These are phyloP conservation scores for Orycteropus afer DNA, from an alignment of 2,113 vertebrate genomes.

Conservation along the genomic window DNA sequence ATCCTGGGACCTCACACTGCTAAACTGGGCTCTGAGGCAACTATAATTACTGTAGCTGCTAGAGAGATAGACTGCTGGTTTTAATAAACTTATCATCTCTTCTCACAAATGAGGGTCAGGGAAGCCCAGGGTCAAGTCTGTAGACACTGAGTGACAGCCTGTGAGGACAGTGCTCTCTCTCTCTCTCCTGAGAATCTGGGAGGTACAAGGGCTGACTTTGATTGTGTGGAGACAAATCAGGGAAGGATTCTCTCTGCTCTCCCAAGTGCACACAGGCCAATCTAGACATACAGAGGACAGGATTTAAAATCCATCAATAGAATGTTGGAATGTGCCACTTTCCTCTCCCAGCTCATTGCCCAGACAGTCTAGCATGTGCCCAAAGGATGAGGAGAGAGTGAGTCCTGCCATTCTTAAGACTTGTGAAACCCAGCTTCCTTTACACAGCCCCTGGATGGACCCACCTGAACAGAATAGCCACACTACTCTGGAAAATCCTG, in stretches of 20 bases:
- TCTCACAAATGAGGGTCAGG: neutral
- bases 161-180: neutral
- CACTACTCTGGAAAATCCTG: neutral
- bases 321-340: neutral
- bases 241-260: neutral
- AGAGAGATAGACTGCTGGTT: neutral
- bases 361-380: neutral
- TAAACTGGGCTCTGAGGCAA: neutral
- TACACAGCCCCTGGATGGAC: neutral
- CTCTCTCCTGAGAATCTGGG: neutral
- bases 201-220: too few relatives aligned
- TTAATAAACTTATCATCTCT: neutral
- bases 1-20: neutral
- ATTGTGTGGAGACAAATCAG: neutral
- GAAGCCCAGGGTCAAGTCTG: neutral
- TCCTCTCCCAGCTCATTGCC: neutral
- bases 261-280: neutral
- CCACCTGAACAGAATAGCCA: neutral
- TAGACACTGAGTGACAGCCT: neutral
- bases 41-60: too few relatives aligned
- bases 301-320: neutral
- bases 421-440: neutral
- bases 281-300: neutral
- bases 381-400: neutral
- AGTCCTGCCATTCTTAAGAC: neutral